phyloP scores from a whole-genome alignment of 2,113 vertebrate genomes.

The Cyanoramphus novaezelandiae region DNA sequence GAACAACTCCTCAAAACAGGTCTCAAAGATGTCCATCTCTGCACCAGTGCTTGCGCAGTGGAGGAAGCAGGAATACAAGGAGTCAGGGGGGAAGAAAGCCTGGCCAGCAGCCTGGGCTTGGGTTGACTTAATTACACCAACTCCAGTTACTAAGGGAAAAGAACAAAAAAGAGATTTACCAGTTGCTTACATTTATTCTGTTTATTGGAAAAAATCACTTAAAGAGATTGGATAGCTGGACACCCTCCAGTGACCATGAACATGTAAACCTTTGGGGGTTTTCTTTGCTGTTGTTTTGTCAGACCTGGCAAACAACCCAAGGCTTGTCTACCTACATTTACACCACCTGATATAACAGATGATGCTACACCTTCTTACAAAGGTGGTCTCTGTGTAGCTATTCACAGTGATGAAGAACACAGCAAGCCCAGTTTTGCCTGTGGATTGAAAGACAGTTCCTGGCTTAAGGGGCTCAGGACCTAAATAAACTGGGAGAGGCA shows the following conservation, averaged over 20 bases:
- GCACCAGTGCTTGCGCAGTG: neutral
- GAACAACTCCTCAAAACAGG: neutral
- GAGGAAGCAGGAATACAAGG: neutral
- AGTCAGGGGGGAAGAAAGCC: neutral
- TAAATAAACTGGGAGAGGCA: neutral
- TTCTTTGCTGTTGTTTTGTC: neutral
- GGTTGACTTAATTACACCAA: neutral
- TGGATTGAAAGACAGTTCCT: neutral
- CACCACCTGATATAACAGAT: neutral
- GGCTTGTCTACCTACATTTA: neutral
- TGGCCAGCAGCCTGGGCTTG: neutral
- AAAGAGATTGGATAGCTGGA: neutral
- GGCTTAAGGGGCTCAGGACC: neutral
- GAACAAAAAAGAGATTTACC: neutral
- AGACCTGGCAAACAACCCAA: neutral
- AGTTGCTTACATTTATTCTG: neutral
- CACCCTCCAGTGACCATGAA: neutral
- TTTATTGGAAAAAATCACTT: neutral
- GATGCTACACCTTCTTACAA: neutral
- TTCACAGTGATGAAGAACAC: neutral
- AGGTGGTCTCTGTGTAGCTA: neutral
- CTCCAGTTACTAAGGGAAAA: neutral
- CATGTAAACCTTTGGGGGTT: neutral
- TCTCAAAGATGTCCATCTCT: neutral
- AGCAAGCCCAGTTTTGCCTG: fast-evolving